Base-by-base conservation (phyloP, 2,888 invertebrate genomes). In the Masnerella sp. region DNA sequence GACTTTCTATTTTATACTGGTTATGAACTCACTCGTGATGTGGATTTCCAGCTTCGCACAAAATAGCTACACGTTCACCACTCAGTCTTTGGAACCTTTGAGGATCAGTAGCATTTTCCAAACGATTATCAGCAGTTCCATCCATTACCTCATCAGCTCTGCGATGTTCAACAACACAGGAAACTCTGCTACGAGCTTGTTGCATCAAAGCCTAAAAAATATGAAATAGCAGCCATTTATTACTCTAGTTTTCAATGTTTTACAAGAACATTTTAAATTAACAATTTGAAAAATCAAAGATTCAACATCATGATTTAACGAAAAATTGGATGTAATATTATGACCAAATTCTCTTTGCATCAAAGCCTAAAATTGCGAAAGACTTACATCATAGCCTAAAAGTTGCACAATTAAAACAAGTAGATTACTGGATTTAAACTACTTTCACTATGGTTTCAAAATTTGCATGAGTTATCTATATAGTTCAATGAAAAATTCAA, bases 101-200 rank as follows among this genome's bases (percentile, higher is more conserved):
- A 4, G 93, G 93, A 84, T 93, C 93, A 22, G 93, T 93, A 72
- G 91, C 91, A 81, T 93, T 92, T 77, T 95, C 95, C 81, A 95
- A 92, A 32, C 73, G 74, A 43, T 93, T 93, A 40, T 93, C 93
- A 20, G 92, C 92, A 77, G 92, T 91, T 76, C 93, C 92, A 78
- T 96, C 95, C 84, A 95, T 93, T 20, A 95, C 91, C 86, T 96
- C 95, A 82, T 95, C 96, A 52, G 93, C 92, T 76, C 92, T 92
- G 79, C 95, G 94, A 85, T 94, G 94, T 87, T 96, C 96, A 36
- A 96, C 95, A 15, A 96, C 91, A 88, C 96, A 96, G 88, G 96
- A 96, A 93, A 96, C 95, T 87, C 94, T 93, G 68, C 95, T 95
- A 45, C 89, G 87, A 64, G 89, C 89, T 77, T 89, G 89, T 77